These are phyloP conservation scores for Myocastor coypus DNA, from an alignment of 2,113 vertebrate species.

Conservation along the genomic window DNA sequence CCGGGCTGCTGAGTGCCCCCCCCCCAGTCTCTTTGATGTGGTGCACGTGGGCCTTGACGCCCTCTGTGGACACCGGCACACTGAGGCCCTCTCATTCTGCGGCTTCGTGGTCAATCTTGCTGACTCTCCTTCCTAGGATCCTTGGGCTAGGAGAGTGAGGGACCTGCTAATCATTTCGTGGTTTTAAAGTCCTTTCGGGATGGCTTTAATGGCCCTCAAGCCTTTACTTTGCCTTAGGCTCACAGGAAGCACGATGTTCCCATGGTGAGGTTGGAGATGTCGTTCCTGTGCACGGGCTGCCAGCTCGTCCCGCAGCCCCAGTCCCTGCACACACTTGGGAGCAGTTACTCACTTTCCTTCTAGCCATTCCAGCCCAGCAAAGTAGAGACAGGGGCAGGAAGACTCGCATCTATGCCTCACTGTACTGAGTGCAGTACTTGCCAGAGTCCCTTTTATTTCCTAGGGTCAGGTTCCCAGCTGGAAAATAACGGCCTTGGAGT, in stretches of 20 bases:
- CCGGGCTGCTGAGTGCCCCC: accelerated
- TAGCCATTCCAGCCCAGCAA: not conserved
- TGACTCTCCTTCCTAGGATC: not conserved
- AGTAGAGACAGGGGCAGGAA: not conserved
- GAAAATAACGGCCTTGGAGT: not conserved
- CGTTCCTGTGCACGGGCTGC: accelerated
- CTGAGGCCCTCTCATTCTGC: not conserved
- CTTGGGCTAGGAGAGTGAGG: not conserved
- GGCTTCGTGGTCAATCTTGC: not conserved
- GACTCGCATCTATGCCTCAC: accelerated
- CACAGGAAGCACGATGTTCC: not conserved
- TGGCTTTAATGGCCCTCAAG: not conserved
- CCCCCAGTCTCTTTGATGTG: not conserved
- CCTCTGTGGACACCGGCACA: accelerated
- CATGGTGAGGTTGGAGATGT: not conserved
- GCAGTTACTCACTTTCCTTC: not conserved
- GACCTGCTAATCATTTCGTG: not conserved
- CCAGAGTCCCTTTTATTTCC: not conserved
- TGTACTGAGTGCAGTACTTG: too few species aligned
- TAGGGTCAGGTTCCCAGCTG: not conserved
- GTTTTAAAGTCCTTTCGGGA: not conserved
- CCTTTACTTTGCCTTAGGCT: not conserved
- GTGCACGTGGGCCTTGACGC: accelerated
- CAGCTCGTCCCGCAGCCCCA: accelerated
- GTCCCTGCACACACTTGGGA: too few species aligned